Percentiles rank a stretch among this genome's conserved stretches.
phyloP scores from a whole-genome alignment of 2,113 vertebrate species.

The Ophthalmolycus amberensis region DNA sequence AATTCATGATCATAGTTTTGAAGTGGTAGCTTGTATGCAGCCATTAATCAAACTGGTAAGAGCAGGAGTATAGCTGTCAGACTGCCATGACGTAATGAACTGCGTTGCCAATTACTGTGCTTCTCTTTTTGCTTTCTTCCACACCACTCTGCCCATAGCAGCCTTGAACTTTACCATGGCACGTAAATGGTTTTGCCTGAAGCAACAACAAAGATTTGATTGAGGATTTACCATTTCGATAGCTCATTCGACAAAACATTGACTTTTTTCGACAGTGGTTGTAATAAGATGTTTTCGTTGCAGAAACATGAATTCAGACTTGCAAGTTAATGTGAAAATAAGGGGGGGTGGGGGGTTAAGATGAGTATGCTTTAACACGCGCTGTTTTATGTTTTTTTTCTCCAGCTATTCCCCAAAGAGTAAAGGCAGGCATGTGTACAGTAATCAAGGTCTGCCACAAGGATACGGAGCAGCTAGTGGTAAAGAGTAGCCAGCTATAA shows the following conservation, averaged over 20 bases:
- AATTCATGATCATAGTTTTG: constrained; percentile 22
- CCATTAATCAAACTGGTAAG: constrained; percentile 13
- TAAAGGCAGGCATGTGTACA: neutral
- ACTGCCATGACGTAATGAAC: neutral
- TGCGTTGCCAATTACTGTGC: constrained; percentile 6
- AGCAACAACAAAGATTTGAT: constrained; percentile 39
- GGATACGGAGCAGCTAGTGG: neutral
- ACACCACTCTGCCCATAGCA: constrained; percentile 28
- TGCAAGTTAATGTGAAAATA: constrained; percentile 44
- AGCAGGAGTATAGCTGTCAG: constrained; percentile 24
- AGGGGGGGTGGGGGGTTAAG: neutral
- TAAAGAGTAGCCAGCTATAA: neutral
- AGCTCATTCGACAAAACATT: constrained; percentile 35
- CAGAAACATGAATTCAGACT: constrained; percentile 38
- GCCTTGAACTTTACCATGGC: constrained; percentile 41
- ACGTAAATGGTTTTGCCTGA: constrained; percentile 52
- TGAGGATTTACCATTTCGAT: constrained; percentile 41
- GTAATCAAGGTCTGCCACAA: neutral
- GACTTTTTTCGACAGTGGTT: constrained; percentile 30
- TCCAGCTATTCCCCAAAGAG: too few relatives aligned
- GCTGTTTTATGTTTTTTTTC: too few relatives aligned
- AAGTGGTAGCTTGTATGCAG: constrained; percentile 5
- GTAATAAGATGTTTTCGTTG: constrained; percentile 50
- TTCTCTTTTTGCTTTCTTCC: constrained; percentile 37
- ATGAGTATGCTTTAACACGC: too few relatives aligned